phyloP scores from a whole-genome alignment of 2,888 invertebrate species.

The Drosophila mercatorum region DNA sequence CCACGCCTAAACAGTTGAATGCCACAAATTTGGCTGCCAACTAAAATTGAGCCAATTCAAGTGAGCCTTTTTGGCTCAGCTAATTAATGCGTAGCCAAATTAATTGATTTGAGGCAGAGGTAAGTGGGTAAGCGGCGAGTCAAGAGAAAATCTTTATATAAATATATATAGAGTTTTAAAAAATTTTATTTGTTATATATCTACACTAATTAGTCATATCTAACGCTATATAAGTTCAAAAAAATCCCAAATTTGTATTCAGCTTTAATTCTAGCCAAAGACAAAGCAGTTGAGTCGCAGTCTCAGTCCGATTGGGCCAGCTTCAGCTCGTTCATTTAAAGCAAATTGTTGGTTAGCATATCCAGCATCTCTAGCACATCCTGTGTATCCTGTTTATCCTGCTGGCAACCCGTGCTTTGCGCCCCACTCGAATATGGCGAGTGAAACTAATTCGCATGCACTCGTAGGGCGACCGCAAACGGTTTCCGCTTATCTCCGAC shows the following conservation, averaged over 20 bases:
- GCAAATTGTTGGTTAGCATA: slow-evolving; percentile 16
- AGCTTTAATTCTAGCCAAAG: background rate
- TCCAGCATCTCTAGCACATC: slow-evolving; percentile 19
- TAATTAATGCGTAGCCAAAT: slow-evolving; percentile 5
- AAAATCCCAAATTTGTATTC: background rate
- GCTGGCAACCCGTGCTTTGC: slow-evolving; percentile 1
- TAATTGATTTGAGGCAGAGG: slow-evolving; percentile 16
- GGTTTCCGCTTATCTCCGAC: slow-evolving; percentile 54
- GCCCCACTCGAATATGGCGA: slow-evolving; percentile 33
- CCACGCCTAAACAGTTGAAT: slow-evolving; percentile 72
- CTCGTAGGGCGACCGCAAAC: slow-evolving; percentile 44
- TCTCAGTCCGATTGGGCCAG: background rate
- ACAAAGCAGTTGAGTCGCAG: background rate
- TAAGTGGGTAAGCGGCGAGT: no score
- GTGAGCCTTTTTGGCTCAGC: background rate
- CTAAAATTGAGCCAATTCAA: slow-evolving; percentile 42
- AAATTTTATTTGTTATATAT: no score
- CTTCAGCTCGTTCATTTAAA: background rate
- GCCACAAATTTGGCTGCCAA: slow-evolving; percentile 63
- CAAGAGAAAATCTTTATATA: background rate
- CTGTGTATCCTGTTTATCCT: slow-evolving; percentile 2
- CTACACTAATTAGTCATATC: no score
- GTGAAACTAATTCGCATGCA: slow-evolving; percentile 59
- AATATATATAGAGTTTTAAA: no score
- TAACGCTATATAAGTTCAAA: no score